A percentile compares a stretch with the other conserved stretches of the same genome.
These are phyloP conservation scores for Drosophila kambysellisi DNA, from an alignment of 2,888 invertebrate species.

Conservation along the genomic window DNA sequence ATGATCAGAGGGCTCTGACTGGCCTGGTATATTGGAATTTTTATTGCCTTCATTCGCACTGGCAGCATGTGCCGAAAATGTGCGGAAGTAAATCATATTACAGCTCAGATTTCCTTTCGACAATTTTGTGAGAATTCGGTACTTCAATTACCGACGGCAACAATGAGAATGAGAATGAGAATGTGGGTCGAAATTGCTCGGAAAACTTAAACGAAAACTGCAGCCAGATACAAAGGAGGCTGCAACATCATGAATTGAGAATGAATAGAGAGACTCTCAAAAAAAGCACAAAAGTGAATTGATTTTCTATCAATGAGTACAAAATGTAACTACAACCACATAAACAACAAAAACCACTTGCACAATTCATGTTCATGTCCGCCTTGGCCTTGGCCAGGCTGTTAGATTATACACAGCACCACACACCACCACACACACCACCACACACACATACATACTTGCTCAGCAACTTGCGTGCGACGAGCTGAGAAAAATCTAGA, in stretches of 20 bases:
- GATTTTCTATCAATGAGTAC: slow-evolving; percentile 63
- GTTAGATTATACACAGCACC: slow-evolving; percentile 22
- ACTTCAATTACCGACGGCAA: slow-evolving; percentile 27
- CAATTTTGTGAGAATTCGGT: slow-evolving; percentile 5
- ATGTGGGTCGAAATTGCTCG: not conserved
- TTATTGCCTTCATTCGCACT: slow-evolving; percentile 47
- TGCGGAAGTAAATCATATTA: slow-evolving; percentile 60
- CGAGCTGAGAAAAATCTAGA: slow-evolving; percentile 26
- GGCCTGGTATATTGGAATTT: slow-evolving; percentile 49
- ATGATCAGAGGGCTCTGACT: not conserved
- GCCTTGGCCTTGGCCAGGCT: slow-evolving; percentile 26
- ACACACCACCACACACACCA: slow-evolving; percentile 4
- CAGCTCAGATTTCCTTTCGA: slow-evolving; percentile 32
- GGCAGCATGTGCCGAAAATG: slow-evolving; percentile 20
- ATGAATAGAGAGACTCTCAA: not conserved
- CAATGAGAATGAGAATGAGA: slow-evolving; percentile 6
- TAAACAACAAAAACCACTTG: slow-evolving; percentile 11
- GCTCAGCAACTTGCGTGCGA: not conserved
- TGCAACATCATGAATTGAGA: slow-evolving; percentile 52
- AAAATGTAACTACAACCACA: slow-evolving; percentile 43
- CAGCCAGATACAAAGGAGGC: slow-evolving; percentile 42
- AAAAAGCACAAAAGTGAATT: slow-evolving; percentile 40
- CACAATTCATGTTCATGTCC: slow-evolving; percentile 32
- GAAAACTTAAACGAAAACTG: slow-evolving; percentile 47
- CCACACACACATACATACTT: not conserved